Conservation (phyloP, 2,888 invertebrate genomes). For the Hydropsyche betteni region DNA sequence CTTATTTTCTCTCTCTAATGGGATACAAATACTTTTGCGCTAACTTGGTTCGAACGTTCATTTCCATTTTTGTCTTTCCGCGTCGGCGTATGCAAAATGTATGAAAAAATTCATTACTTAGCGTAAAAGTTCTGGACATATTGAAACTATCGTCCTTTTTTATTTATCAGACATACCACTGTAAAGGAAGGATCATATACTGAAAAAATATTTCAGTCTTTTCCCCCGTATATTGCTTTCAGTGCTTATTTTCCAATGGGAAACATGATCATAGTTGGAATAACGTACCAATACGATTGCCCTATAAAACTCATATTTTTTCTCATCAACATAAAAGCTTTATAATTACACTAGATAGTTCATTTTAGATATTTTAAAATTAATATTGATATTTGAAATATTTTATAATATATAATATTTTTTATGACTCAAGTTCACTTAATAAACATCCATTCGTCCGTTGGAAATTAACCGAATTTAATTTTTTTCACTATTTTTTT, state of each 20-base stretch:
- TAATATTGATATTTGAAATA: too few relatives aligned
- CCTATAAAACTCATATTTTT: neutral
- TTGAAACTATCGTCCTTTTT: conserved; percentile 20
- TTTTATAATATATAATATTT: too few relatives aligned
- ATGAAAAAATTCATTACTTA: conserved; percentile 11
- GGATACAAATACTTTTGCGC: neutral
- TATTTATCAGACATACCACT: neutral
- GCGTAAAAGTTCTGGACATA: conserved; percentile 14
- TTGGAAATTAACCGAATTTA: too few relatives aligned
- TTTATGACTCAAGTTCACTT: too few relatives aligned
- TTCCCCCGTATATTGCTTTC: conserved; percentile 15
- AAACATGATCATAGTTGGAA: neutral
- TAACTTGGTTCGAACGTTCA: neutral
- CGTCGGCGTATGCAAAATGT: neutral
- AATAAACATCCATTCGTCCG: too few relatives aligned
- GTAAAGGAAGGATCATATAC: neutral
- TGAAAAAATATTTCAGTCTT: neutral
- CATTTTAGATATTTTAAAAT: too few relatives aligned
- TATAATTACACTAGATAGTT: neutral
- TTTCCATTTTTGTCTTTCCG: neutral
- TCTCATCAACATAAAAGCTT: conserved; percentile 14
- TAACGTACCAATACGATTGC: neutral
- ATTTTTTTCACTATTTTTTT: too few relatives aligned
- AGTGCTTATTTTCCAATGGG: conserved; percentile 1
- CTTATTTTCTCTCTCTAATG: conserved; percentile 13